phyloP scores from a whole-genome alignment of 2,113 vertebrate species.

The Pygoscelis antarcticus region DNA sequence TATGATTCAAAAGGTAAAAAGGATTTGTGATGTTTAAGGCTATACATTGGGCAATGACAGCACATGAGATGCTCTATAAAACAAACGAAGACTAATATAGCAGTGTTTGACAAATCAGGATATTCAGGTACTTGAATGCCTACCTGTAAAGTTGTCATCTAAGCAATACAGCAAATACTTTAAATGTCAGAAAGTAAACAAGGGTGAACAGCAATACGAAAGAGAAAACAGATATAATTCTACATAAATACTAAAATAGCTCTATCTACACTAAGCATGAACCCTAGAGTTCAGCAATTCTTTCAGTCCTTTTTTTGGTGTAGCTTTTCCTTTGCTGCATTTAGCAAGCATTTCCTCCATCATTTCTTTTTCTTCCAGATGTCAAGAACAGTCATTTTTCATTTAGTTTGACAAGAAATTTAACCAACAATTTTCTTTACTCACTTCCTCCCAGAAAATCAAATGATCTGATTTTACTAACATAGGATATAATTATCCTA shows the following conservation, averaged over 20 bases:
- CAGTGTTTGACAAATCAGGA: background rate
- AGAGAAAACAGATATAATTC: background rate
- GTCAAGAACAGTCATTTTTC: constrained; percentile 27
- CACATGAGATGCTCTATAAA: background rate
- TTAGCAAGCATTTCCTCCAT: background rate
- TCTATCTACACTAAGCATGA: background rate
- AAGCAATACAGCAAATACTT: background rate
- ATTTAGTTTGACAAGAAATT: constrained; percentile 41
- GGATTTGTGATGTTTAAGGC: background rate
- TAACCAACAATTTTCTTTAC: constrained; percentile 36
- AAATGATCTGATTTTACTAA: background rate
- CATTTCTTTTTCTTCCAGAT: background rate
- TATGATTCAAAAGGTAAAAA: background rate
- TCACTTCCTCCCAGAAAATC: constrained; percentile 28
- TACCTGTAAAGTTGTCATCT: background rate
- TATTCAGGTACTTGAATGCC: background rate
- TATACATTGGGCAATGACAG: background rate
- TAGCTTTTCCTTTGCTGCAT: background rate
- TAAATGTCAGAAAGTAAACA: background rate
- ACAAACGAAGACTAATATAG: background rate
- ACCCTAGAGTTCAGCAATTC: background rate
- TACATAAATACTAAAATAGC: background rate
- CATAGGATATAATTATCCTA: constrained; percentile 4
- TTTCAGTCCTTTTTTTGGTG: background rate
- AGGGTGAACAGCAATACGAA: background rate